Evolutionary conservation across 30 jellyfish, hydroid and myxozoan species (phyloP).

Genomic region (Pelagia noctiluca): DNA sequence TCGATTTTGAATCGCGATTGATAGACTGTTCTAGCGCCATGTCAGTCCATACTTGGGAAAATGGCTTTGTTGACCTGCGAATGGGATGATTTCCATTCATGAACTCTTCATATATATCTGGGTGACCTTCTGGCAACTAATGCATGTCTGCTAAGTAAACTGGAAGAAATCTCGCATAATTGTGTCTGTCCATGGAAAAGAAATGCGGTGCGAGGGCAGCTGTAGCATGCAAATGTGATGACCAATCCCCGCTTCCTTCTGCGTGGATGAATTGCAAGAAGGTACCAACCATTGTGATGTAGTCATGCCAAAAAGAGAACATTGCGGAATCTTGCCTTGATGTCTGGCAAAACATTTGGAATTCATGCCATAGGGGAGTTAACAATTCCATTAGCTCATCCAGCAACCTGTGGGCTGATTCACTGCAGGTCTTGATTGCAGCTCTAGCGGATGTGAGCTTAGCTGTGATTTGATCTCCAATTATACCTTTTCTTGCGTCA

Average conservation of each 20-base stretch:
- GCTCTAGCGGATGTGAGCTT: too few species aligned
- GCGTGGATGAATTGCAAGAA: constrained; percentile 35
- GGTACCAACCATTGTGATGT: neutral
- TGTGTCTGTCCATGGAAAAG: constrained; percentile 30
- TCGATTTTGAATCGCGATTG: constrained; percentile 9
- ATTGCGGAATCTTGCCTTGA: neutral
- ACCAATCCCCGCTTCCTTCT: constrained; percentile 24
- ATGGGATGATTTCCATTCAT: too few species aligned
- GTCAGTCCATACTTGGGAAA: constrained; percentile 23
- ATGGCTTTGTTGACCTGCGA: too few species aligned
- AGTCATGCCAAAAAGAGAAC: constrained; percentile 26
- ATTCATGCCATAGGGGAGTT: too few species aligned
- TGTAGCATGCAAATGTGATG: neutral
- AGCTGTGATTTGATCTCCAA: too few species aligned
- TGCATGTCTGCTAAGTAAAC: constrained; percentile 21
- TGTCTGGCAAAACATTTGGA: neutral
- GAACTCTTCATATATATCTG: neutral
- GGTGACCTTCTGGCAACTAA: constrained; percentile 1
- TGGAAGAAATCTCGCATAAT: constrained; percentile 21
- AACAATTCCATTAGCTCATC: too few species aligned
- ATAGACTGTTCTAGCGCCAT: constrained; percentile 29
- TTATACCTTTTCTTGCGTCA: too few species aligned
- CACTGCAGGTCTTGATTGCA: too few species aligned
- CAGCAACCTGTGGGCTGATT: too few species aligned
- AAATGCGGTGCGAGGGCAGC: constrained; percentile 31